These are phyloP conservation scores for Orthonyx spaldingii DNA, from an alignment of 2,113 vertebrate species.

Conservation along the genomic window DNA sequence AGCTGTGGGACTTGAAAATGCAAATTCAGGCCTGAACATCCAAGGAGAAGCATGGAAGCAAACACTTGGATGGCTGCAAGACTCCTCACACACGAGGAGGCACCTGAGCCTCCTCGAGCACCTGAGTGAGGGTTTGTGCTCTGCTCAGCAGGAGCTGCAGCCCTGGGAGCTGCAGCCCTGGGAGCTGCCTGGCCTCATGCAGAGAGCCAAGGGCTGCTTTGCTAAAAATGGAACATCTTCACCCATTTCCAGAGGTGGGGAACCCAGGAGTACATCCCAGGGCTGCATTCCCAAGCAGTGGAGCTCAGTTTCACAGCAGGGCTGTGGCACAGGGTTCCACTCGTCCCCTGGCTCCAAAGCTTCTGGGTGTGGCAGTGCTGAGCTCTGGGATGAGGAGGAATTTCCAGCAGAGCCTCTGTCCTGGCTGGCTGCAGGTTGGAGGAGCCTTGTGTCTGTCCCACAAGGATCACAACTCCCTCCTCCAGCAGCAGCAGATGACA, in stretches of 20 bases:
- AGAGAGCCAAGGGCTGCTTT: not conserved
- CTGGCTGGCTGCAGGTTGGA: not conserved
- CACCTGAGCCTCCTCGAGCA: not conserved
- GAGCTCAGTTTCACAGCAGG: not conserved
- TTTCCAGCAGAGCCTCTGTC: not conserved
- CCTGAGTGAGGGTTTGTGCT: not conserved
- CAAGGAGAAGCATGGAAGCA: not conserved
- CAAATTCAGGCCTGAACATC: not conserved
- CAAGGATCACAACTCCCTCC: not conserved
- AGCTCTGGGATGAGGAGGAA: not conserved
- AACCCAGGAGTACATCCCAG: not conserved
- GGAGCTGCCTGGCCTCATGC: rapidly evolving
- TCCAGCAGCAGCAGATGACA: not conserved
- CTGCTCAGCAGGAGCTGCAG: not conserved
- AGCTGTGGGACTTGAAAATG: not conserved
- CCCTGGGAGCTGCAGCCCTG: too few species aligned
- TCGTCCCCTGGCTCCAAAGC: not conserved
- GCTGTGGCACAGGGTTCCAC: too few species aligned
- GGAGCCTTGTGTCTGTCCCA: not conserved
- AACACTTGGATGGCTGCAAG: not conserved
- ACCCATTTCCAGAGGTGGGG: not conserved
- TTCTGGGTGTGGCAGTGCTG: not conserved
- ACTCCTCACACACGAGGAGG: not conserved
- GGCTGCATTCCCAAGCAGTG: not conserved
- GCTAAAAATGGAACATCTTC: not conserved